These are phyloP conservation scores for Chloebia gouldiae DNA, from an alignment of 2,113 vertebrate species.

Conservation along the genomic window DNA sequence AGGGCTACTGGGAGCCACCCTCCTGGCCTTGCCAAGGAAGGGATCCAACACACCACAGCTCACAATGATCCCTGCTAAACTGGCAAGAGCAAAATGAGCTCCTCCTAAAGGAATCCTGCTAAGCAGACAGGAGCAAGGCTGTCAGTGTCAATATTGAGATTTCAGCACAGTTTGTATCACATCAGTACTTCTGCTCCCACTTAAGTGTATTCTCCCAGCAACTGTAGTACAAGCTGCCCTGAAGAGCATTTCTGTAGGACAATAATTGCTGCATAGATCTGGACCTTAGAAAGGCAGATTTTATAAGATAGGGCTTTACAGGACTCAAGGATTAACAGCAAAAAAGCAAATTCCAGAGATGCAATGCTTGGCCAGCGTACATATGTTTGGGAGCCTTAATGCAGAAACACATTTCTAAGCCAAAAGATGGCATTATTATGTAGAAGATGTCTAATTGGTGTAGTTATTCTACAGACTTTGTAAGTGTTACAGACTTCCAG, in stretches of 20 bases:
- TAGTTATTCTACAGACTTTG: constrained; percentile 24
- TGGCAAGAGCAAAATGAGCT: not conserved
- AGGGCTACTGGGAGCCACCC: not conserved
- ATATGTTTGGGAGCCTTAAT: not conserved
- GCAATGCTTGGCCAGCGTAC: not conserved
- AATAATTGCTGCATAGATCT: not conserved
- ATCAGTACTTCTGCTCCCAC: not conserved
- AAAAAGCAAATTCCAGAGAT: not conserved
- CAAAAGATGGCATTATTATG: not conserved
- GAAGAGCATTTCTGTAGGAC: not conserved
- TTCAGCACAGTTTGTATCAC: not conserved
- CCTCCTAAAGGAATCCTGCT: not conserved
- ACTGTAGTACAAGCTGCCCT: not conserved
- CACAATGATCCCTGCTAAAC: not conserved
- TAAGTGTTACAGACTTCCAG: not conserved
- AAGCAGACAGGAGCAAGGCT: not conserved
- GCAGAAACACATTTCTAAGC: not conserved
- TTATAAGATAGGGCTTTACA: not conserved
- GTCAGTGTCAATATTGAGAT: not conserved
- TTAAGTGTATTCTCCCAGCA: not conserved
- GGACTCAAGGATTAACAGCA: not conserved
- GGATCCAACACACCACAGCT: not conserved
- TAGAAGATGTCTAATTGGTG: not conserved
- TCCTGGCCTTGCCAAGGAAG: not conserved
- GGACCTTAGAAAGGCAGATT: not conserved